Percentiles rank a stretch among this genome's conserved stretches.
phyloP scores from a whole-genome alignment of 2,113 vertebrate genomes.

The Eupsittula cactorum region DNA sequence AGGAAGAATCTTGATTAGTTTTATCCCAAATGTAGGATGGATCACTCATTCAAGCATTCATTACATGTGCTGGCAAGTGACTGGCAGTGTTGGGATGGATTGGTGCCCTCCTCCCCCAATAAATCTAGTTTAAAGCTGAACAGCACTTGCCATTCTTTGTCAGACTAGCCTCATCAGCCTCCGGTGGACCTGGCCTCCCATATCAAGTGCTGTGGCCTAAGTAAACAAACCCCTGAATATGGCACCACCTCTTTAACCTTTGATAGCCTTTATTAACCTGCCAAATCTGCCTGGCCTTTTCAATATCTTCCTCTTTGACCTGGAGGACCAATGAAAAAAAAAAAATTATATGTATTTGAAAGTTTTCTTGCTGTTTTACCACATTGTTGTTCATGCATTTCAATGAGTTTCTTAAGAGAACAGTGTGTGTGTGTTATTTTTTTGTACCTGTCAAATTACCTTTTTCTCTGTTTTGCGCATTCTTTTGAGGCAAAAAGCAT shows the following conservation, averaged over 20 bases:
- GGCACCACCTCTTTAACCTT: background rate
- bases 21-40: background rate
- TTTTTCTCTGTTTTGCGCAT: background rate
- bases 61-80: background rate
- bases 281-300: background rate
- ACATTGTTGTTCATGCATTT: background rate
- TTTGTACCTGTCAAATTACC: background rate
- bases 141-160: background rate
- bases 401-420: background rate
- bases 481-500: background rate
- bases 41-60: background rate
- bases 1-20: background rate
- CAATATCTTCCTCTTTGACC: background rate
- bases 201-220: background rate
- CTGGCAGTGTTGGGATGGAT: background rate
- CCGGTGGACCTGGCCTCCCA: background rate
- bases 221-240: background rate
- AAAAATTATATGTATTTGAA: background rate
- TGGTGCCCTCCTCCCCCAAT: background rate
- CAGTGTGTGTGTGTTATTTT: background rate
- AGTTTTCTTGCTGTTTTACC: background rate
- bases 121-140: background rate
- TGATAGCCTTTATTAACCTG: background rate
- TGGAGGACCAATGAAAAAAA: background rate
- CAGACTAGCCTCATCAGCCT: background rate